Evolutionary conservation across 2,888 invertebrate genomes (phyloP).

Genomic region (Ferdinandea cuprea): DNA sequence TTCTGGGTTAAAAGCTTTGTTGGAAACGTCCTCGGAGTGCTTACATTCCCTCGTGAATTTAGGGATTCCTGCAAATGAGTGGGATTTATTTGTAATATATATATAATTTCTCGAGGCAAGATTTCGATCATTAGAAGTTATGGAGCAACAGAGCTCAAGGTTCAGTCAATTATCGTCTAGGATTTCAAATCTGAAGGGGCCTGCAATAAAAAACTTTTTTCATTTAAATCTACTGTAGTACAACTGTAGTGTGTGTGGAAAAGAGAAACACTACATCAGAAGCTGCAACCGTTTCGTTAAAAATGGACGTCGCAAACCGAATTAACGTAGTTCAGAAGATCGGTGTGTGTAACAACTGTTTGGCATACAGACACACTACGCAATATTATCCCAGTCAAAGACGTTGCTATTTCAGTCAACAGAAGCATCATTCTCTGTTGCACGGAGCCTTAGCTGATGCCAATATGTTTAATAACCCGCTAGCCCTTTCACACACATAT

Average conservation of each 20-base stretch:
- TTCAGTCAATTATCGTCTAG: background rate
- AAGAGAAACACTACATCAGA: background rate
- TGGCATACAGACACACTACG: background rate
- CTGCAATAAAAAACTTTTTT: background rate
- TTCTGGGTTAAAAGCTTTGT: background rate
- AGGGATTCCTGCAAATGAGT: background rate
- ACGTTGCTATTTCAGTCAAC: constrained; percentile 13
- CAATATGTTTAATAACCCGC: background rate
- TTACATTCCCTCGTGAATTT: background rate
- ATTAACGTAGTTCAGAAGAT: background rate
- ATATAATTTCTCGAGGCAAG: background rate
- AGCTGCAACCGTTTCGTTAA: background rate
- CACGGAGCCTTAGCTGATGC: background rate
- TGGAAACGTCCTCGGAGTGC: background rate
- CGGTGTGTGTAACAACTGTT: constrained; percentile 6
- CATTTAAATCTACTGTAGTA: background rate
- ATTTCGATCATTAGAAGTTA: background rate
- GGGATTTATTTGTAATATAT: too few species aligned
- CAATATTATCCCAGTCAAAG: background rate
- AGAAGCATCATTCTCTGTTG: background rate
- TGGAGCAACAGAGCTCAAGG: background rate
- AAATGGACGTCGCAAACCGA: background rate
- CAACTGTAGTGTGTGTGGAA: background rate
- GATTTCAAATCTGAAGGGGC: background rate
- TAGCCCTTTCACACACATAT: background rate